phyloP scores from a whole-genome alignment of 1,140 invertebrate species.

The Ceratitis capitata region DNA sequence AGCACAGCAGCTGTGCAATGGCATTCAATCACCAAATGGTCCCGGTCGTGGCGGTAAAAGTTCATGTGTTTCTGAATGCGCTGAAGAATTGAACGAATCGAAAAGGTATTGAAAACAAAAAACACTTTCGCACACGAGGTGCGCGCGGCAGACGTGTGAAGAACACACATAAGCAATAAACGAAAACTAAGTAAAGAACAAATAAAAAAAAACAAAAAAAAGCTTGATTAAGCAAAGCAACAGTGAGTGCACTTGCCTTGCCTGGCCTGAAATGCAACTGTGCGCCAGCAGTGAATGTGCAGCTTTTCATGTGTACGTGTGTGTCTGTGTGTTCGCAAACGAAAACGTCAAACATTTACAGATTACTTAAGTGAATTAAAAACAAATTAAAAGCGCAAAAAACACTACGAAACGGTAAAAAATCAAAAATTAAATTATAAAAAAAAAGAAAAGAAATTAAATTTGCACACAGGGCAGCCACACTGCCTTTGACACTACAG shows the following conservation, averaged over 20 bases:
- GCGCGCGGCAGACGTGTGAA: neutral
- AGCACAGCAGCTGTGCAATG: neutral
- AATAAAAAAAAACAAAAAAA: neutral
- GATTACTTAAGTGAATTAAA: conserved; percentile 15
- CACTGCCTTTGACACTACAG: neutral
- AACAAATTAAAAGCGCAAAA: neutral
- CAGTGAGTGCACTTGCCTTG: neutral
- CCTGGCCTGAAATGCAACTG: neutral
- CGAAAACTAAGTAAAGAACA: neutral
- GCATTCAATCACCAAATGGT: neutral
- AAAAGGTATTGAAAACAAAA: no score
- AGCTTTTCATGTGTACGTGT: neutral
- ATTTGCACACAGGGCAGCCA: neutral
- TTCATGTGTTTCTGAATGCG: no score
- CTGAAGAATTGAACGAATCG: neutral
- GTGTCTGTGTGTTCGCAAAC: neutral
- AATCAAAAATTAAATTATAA: neutral
- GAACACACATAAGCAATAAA: neutral
- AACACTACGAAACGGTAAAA: no score
- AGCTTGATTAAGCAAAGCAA: neutral
- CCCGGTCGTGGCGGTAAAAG: neutral
- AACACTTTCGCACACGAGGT: neutral
- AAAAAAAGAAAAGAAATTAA: neutral
- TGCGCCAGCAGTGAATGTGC: no score
- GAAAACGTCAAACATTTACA: neutral